phyloP scores from a whole-genome alignment of 2,113 vertebrate genomes.

The Alethe castanea region DNA sequence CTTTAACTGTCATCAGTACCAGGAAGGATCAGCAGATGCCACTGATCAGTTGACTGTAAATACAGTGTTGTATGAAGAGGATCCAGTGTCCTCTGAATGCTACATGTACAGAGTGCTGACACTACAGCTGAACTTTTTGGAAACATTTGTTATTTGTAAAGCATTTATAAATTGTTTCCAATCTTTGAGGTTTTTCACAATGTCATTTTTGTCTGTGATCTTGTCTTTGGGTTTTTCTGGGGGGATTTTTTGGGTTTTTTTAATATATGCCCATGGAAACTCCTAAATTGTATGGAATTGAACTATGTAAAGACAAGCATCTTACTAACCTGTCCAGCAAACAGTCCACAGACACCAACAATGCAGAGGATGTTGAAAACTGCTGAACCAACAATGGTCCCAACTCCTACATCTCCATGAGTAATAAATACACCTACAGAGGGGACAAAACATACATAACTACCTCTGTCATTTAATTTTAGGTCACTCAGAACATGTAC shows the following conservation, averaged over 20 bases:
- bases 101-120: not conserved
- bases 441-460: not conserved
- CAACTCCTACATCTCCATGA: constrained; percentile 95
- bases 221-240: not conserved
- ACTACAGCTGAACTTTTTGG: not conserved
- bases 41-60: not conserved
- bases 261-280: not conserved
- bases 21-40: not conserved
- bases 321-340: constrained; percentile 92
- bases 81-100: not conserved
- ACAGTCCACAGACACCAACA: constrained; percentile 94
- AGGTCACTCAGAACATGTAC: not conserved
- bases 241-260: not conserved
- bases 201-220: not conserved
- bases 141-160: not conserved
- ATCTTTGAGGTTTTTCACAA: not conserved
- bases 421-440: constrained; percentile 95
- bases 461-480: not conserved
- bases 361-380: constrained; percentile 99
- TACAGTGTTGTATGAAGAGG: not conserved
- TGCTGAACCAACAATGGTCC: constrained; percentile 95
- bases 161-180: not conserved
- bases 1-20: not conserved
- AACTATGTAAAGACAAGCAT: not conserved
- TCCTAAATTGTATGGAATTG: not conserved